Conservation (phyloP, 2,888 invertebrate species). For the Nudaria mundana region DNA sequence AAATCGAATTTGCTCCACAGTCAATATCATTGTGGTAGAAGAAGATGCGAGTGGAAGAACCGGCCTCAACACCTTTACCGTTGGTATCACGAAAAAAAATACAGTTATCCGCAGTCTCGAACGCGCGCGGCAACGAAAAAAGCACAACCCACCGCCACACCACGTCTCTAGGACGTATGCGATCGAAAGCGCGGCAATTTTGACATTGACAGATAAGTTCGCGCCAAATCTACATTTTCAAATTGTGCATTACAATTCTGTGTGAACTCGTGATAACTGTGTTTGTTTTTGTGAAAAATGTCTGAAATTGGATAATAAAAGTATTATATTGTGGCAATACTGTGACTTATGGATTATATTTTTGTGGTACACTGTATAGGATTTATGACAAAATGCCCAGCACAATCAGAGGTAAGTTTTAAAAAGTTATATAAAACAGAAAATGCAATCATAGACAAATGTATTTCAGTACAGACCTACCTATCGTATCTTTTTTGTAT, state of each 20-base stretch:
- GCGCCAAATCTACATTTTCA: conserved; percentile 38
- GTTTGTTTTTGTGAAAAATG: conserved; percentile 44
- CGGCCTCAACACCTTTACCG: conserved; percentile 69
- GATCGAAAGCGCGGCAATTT: conserved; percentile 52
- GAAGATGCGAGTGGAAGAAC: conserved; percentile 59
- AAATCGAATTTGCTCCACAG: conserved; percentile 44
- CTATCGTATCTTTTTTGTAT: conserved; percentile 9
- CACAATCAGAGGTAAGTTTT: conserved; percentile 73
- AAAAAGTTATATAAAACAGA: conserved; percentile 10
- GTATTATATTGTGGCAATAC: conserved; percentile 31
- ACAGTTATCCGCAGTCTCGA: conserved; percentile 67
- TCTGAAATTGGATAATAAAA: conserved; percentile 55
- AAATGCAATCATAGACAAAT: conserved; percentile 9
- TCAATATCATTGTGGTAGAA: conserved; percentile 46
- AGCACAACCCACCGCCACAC: conserved; percentile 63
- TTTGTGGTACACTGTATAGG: conserved; percentile 40
- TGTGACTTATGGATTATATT: conserved; percentile 45
- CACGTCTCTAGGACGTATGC: conserved; percentile 69
- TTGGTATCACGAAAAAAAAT: conserved; percentile 75
- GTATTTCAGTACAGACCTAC: neutral
- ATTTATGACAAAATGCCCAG: conserved; percentile 74
- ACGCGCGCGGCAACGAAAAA: conserved; percentile 66
- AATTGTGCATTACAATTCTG: conserved; percentile 23
- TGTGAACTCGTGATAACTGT: conserved; percentile 33
- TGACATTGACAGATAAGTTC: conserved; percentile 61